These are phyloP conservation scores for Cyprinodon tularosa DNA, from an alignment of 2,113 vertebrate genomes.

Conservation along the genomic window DNA sequence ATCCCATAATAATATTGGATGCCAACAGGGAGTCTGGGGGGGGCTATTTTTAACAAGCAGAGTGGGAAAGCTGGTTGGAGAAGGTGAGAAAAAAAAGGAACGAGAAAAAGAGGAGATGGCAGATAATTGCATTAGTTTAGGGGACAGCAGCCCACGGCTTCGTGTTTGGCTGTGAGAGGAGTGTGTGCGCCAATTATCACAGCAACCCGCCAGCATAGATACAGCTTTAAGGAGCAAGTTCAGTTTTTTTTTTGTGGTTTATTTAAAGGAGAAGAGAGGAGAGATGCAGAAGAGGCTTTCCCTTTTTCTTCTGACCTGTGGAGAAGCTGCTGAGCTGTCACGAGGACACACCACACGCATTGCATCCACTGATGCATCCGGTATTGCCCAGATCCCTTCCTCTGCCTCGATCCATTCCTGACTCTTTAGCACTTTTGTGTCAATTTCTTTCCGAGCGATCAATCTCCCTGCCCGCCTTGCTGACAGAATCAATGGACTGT, in stretches of 20 bases:
- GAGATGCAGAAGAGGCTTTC: constrained; percentile 65
- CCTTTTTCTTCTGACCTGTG: constrained; percentile 63
- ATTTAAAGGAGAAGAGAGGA: constrained; percentile 11
- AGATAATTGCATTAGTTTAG: constrained; percentile 71
- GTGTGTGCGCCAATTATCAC: constrained; percentile 63
- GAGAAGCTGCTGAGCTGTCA: constrained; percentile 69
- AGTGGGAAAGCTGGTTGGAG: constrained; percentile 20
- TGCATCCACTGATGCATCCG: constrained; percentile 30
- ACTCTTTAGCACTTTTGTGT: constrained; percentile 61
- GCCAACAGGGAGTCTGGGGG: constrained; percentile 59
- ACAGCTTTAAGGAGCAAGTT: constrained; percentile 72
- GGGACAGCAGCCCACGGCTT: constrained; percentile 58
- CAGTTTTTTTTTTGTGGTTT: constrained; percentile 10
- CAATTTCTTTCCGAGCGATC: constrained; percentile 67
- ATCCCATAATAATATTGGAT: constrained; percentile 60
- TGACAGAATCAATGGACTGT: constrained; percentile 69
- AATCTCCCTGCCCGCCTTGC: constrained; percentile 53
- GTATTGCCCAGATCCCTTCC: constrained; percentile 2
- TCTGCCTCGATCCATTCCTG: constrained; percentile 17
- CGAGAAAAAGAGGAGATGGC: constrained; percentile 14
- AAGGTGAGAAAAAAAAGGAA: constrained; percentile 1
- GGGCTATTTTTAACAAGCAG: constrained; percentile 66
- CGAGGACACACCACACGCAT: constrained; percentile 64
- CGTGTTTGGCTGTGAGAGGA: constrained; percentile 26
- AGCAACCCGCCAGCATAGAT: constrained; percentile 82